Evolutionary conservation across 2,113 vertebrate species (phyloP).

Genomic region (Garra rufa): DNA sequence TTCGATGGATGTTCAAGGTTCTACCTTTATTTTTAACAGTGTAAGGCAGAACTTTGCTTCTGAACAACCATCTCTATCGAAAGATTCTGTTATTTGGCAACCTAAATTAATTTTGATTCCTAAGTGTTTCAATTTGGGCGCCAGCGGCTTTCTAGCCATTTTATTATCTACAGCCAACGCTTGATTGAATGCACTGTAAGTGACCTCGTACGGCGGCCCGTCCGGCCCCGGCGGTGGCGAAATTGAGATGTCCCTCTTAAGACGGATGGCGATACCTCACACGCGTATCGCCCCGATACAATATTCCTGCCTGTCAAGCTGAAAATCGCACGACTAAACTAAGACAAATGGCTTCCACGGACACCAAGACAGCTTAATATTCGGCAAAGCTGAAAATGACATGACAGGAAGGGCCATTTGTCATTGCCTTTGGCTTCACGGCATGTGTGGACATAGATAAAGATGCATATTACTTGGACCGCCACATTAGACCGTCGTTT

Average conservation of each 20-base stretch:
- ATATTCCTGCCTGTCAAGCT: conserved; percentile 56
- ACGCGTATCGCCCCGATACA: conserved; percentile 33
- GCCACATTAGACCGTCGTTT: conserved; percentile 43
- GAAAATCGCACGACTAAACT: conserved; percentile 45
- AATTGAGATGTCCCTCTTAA: conserved; percentile 49
- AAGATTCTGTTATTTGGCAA: background rate
- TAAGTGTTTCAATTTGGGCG: background rate
- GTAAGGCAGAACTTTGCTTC: background rate
- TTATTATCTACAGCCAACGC: background rate
- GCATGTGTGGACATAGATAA: conserved; percentile 45
- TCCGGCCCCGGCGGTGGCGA: conserved; percentile 26
- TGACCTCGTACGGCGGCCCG: conserved; percentile 30
- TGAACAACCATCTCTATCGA: background rate
- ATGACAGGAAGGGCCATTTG: conserved; percentile 49
- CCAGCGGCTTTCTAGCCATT: background rate
- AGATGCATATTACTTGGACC: conserved; percentile 42
- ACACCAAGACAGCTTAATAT: conserved; percentile 52
- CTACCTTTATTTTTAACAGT: no score
- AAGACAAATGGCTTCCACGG: conserved; percentile 51
- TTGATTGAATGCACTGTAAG: conserved; percentile 21
- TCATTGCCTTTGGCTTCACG: conserved; percentile 35
- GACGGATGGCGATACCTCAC: conserved; percentile 43
- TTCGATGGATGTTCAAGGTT: no score
- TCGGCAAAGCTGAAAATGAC: conserved; percentile 36
- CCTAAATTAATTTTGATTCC: background rate